Percentiles rank a stretch among this genome's conserved stretches.
phyloP scores from a whole-genome alignment of 2,888 invertebrate genomes.

The Agrochola lychnidis region DNA sequence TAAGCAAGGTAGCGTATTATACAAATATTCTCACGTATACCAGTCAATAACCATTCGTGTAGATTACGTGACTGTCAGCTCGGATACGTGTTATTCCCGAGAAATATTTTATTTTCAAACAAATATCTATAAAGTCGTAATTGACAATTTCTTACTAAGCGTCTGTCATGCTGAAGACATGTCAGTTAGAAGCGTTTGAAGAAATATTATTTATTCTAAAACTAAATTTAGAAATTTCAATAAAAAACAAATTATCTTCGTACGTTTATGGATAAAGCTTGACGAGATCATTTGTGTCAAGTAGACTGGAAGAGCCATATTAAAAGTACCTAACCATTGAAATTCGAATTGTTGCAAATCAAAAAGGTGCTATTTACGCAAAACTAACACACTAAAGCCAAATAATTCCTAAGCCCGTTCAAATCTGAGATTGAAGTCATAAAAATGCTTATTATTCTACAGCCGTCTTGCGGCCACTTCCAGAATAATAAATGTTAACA shows the following conservation, averaged over 20 bases:
- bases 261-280: not conserved
- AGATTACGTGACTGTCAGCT: slow-evolving; percentile 81
- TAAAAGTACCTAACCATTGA: not conserved
- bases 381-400: slow-evolving; percentile 65
- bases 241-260: not conserved
- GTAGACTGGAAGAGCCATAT: not conserved
- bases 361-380: slow-evolving; percentile 37
- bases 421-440: slow-evolving; percentile 79
- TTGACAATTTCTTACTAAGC: slow-evolving; percentile 60
- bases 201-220: slow-evolving; percentile 15
- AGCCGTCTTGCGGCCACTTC: slow-evolving; percentile 79
- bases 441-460: slow-evolving; percentile 81
- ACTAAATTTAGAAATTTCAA: slow-evolving; percentile 5
- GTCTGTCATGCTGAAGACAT: slow-evolving; percentile 31
- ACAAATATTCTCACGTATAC: slow-evolving; percentile 88
- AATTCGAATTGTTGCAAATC: slow-evolving; percentile 8
- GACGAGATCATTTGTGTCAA: not conserved
- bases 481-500: slow-evolving; percentile 87
- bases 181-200: slow-evolving; percentile 1
- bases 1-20: slow-evolving; percentile 73
- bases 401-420: slow-evolving; percentile 74
- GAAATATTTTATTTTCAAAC: slow-evolving; percentile 58
- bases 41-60: slow-evolving; percentile 78
- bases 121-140: slow-evolving; percentile 56
- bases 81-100: slow-evolving; percentile 76